Conservation (phyloP, 2,797 vertebrate species). For the Eurystomus glaucurus region DNA sequence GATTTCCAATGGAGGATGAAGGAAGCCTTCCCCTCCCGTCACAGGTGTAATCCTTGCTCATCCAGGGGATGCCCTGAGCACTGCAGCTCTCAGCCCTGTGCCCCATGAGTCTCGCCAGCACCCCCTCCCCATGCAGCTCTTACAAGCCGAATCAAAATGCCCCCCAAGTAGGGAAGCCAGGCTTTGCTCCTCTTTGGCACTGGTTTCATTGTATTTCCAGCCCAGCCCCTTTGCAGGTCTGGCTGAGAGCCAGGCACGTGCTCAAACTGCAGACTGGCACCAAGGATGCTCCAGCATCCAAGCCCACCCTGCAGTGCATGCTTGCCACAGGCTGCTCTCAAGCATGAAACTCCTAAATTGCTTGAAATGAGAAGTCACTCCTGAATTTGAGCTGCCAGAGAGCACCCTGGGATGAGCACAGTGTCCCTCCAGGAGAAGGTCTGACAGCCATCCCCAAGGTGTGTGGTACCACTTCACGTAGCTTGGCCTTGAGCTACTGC, state of each 20-base stretch:
- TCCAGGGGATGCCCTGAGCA: not conserved
- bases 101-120: not conserved
- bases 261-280: not conserved
- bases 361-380: not conserved
- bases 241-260: not conserved
- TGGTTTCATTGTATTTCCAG: not conserved
- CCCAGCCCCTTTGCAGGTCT: not conserved
- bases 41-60: not conserved
- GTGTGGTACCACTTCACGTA: not conserved
- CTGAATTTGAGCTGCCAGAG: not conserved
- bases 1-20: not conserved
- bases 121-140: not conserved
- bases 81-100: not conserved
- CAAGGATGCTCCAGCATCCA: not conserved
- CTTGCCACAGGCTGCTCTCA: not conserved
- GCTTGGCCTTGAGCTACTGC: not conserved
- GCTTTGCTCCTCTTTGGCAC: not conserved
- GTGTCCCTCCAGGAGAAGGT: not conserved
- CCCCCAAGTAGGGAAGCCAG: not conserved
- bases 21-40: not conserved
- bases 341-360: accelerated
- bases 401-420: accelerated
- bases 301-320: accelerated
- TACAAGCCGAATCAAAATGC: accelerated
- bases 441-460: not conserved